Conservation (phyloP, 2,113 vertebrate species). For the Podilymbus podiceps region DNA sequence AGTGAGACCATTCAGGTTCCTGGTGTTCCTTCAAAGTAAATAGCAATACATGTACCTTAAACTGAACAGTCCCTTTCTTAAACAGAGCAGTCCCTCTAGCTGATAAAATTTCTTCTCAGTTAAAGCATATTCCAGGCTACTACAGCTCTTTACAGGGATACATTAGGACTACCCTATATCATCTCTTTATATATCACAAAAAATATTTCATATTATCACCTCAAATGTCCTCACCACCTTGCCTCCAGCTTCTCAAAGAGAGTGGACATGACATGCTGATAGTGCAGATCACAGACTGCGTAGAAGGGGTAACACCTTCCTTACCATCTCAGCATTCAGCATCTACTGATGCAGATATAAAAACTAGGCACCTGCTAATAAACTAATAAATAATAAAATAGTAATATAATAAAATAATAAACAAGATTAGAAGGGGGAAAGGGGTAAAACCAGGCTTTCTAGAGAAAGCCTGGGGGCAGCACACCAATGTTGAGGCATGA, state of each 20-base stretch:
- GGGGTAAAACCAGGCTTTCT: not conserved
- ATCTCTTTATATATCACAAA: not conserved
- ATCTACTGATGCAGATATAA: not conserved
- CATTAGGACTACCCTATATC: not conserved
- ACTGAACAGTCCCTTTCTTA: not conserved
- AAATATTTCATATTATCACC: not conserved
- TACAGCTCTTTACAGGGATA: not conserved
- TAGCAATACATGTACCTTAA: not conserved
- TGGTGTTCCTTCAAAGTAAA: not conserved
- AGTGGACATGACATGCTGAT: not conserved
- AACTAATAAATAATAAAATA: not conserved
- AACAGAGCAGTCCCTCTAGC: not conserved
- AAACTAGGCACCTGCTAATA: not conserved
- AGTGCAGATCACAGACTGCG: not conserved
- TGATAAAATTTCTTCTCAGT: not conserved
- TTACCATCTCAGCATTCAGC: not conserved
- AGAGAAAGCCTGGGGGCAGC: not conserved
- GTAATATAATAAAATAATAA: not conserved
- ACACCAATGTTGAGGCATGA: not conserved
- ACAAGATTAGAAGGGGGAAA: not conserved
- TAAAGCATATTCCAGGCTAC: not conserved
- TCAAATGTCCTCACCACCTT: accelerated
- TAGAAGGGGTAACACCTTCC: not conserved
- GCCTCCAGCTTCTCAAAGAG: not conserved
- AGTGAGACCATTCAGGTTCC: not conserved